Evolutionary conservation across 2,113 vertebrate genomes (phyloP).

Genomic region (Misgurnus mizolepis): DNA sequence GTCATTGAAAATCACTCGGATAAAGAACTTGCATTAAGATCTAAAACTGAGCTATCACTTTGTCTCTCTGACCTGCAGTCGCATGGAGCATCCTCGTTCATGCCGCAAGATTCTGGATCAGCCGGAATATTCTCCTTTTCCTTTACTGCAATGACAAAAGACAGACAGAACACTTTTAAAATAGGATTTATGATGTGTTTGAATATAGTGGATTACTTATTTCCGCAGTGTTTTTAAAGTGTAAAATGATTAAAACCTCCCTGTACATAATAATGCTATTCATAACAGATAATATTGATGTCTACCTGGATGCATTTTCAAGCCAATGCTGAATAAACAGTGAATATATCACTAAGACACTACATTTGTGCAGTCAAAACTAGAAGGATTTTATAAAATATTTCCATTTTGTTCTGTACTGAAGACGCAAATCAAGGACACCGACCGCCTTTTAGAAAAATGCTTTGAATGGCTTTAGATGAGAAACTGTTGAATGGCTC

Average conservation of each 20-base stretch:
- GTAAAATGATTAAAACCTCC: background rate
- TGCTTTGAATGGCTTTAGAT: background rate
- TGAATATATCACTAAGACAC: background rate
- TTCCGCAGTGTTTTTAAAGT: background rate
- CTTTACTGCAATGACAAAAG: slow-evolving; percentile 79
- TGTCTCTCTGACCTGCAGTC: slow-evolving; percentile 87
- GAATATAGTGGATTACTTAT: background rate
- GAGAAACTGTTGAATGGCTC: background rate
- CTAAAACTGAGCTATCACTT: background rate
- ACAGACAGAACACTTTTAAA: background rate
- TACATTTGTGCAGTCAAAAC: background rate
- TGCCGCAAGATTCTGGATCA: slow-evolving; percentile 81
- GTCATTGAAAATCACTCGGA: slow-evolving; percentile 47
- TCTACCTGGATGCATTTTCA: background rate
- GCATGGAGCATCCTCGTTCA: slow-evolving; percentile 87
- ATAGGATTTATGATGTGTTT: background rate
- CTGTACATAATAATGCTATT: background rate
- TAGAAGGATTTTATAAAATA: background rate
- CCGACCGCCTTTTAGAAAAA: slow-evolving; percentile 22
- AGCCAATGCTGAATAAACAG: background rate
- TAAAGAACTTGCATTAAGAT: slow-evolving; percentile 12
- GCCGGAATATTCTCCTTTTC: slow-evolving; percentile 88
- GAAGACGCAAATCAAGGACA: slow-evolving; percentile 32
- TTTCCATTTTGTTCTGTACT: background rate
- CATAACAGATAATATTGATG: background rate